These are phyloP conservation scores for Solenopsis invicta DNA, from an alignment of 1,140 invertebrate species.

Conservation along the genomic window DNA sequence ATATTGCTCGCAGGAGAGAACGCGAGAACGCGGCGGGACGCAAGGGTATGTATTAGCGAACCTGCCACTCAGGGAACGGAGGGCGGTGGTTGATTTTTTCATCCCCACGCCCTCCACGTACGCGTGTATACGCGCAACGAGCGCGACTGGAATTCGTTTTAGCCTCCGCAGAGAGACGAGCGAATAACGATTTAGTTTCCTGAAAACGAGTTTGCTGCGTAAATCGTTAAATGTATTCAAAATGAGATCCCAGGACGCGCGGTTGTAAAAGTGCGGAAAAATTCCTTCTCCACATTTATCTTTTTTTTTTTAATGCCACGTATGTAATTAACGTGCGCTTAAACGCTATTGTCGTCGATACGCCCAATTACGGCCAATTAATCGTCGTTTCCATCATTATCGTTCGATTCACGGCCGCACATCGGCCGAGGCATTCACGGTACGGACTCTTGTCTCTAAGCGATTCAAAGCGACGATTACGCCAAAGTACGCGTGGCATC, in stretches of 20 bases:
- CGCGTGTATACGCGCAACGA: conserved; percentile 46
- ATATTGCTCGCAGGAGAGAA: conserved; percentile 48
- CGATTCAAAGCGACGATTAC: conserved; percentile 61
- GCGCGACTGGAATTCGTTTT: conserved; percentile 79
- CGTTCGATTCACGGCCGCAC: conserved; percentile 15
- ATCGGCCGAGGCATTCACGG: conserved; percentile 22
- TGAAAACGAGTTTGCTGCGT: conserved; percentile 11
- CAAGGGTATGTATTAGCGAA: conserved; percentile 75
- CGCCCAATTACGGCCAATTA: conserved; percentile 68
- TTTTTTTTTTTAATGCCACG: background rate
- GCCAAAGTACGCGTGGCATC: conserved; percentile 52
- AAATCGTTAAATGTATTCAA: conserved; percentile 47
- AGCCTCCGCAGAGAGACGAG: conserved; percentile 70
- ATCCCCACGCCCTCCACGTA: conserved; percentile 71
- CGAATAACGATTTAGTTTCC: conserved; percentile 77
- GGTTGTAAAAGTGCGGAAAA: background rate
- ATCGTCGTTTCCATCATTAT: conserved; percentile 36
- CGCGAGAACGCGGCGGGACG: background rate
- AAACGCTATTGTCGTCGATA: background rate
- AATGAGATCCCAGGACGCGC: background rate
- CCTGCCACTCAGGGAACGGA: conserved; percentile 78
- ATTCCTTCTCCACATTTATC: conserved; percentile 20
- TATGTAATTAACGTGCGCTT: background rate
- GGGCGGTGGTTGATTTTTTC: conserved; percentile 80
- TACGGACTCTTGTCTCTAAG: conserved; percentile 54